phyloP scores from a whole-genome alignment of 1,140 invertebrate genomes.

The Whitmania pigra region DNA sequence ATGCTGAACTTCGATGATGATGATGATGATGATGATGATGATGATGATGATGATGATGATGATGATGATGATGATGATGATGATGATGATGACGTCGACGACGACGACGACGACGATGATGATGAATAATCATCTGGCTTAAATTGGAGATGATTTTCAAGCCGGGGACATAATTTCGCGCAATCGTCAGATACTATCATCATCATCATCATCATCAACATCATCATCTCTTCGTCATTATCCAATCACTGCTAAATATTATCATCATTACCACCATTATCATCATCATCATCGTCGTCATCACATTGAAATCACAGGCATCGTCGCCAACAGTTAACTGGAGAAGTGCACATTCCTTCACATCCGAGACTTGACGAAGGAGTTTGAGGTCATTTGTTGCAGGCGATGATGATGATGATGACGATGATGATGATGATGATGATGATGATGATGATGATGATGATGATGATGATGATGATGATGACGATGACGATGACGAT shows the following conservation, averaged over 20 bases:
- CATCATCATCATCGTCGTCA: not conserved
- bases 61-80: slow-evolving; percentile 22
- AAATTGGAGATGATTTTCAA: too few relatives aligned
- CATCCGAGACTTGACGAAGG: not conserved
- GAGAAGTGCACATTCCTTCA: not conserved
- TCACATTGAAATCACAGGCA: not conserved
- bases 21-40: slow-evolving; percentile 17
- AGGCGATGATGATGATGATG: not conserved
- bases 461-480: slow-evolving; percentile 1
- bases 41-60: slow-evolving; percentile 20
- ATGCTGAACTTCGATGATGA: slow-evolving; percentile 9
- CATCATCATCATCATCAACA: not conserved
- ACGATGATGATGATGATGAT: slow-evolving; percentile 2
- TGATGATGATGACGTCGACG: slow-evolving; percentile 18
- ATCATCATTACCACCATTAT: slow-evolving; percentile 4
- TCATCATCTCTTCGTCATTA: too few relatives aligned
- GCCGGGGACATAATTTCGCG: too few relatives aligned
- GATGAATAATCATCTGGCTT: not conserved
- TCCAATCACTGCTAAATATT: not conserved
- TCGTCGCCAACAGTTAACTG: not conserved
- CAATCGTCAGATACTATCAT: too few relatives aligned
- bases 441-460: slow-evolving; percentile 5
- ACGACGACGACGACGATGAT: slow-evolving; percentile 15
- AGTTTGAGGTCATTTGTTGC: not conserved
- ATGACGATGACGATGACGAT: not conserved